Base-by-base conservation (phyloP, 1,140 invertebrate species). In the Plutomurus gul region DNA sequence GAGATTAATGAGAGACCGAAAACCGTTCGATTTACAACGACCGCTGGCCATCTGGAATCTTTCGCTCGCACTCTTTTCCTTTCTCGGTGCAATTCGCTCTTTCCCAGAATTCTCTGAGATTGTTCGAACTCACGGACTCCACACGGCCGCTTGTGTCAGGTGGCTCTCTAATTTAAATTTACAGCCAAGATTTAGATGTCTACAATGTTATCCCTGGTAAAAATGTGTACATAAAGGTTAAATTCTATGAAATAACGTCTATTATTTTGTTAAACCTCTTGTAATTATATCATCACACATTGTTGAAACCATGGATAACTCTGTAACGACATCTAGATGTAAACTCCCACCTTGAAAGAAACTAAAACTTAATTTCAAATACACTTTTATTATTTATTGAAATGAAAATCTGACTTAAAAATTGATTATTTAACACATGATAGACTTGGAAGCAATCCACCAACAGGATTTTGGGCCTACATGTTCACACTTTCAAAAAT, bases 401-500 rank as follows among this genome's bases (percentile, higher is more conserved):
- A 43, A 13, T 13, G 11, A 43, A 13, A 43, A 43, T n/a, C n/a
- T n/a, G n/a, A 43, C n/a, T n/a, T 6, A n/a, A 10, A 43, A 43
- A 13, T 46, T 46, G n/a, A 1, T 11, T n/a, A 16, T 47, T 47
- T 16, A 18, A 18, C 4, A 5, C 16, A 18, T 47, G 4, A n/a
- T 20, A 47, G 43, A 47, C n/a, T 18, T 18, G n/a, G 20, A 6
- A 4, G n/a, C 4, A 16, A 47, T 20, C 20, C n/a, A 6, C 43
- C n/a, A 18, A 20, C n/a, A 47, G 20, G n/a, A 16, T 47, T 47
- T 47, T 47, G 43, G 43, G 43, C n/a, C 1, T 47, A 18, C 8
- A 20, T 20, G 6, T 47, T 47, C 20, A 46, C 40, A 16, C 56
- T 56, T 22, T 80, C 79, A 3, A 81, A 81, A 47, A 47, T 74